These are phyloP conservation scores for Cephus cinctus DNA, from an alignment of 1,140 invertebrate genomes.

Conservation along the genomic window DNA sequence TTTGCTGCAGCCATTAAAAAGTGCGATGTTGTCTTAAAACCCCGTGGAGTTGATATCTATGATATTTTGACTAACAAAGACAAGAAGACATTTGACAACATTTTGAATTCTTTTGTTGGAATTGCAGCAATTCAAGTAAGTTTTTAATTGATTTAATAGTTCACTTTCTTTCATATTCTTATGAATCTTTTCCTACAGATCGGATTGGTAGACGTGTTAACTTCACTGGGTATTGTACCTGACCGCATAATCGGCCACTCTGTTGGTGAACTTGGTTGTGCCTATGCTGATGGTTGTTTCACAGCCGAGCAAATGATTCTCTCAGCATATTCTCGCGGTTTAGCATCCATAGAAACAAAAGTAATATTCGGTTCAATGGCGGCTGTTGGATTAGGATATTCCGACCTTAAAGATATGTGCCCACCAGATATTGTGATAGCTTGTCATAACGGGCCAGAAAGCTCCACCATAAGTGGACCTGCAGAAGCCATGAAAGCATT, in stretches of 20 bases:
- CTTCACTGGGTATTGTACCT: slow-evolving; percentile 63
- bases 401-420: slow-evolving; percentile 54
- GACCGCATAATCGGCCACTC: slow-evolving; percentile 82
- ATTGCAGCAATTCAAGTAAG: slow-evolving; percentile 84
- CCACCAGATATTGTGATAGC: slow-evolving; percentile 65
- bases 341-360: slow-evolving; percentile 77
- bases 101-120: slow-evolving; percentile 85
- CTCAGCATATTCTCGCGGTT: slow-evolving; percentile 80
- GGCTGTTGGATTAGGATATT: slow-evolving; percentile 69
- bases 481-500: slow-evolving; percentile 53
- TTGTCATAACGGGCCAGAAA: slow-evolving; percentile 70
- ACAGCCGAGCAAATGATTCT: slow-evolving; percentile 79
- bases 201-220: slow-evolving; percentile 73
- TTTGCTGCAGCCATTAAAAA: slow-evolving; percentile 66
- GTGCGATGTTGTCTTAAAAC: slow-evolving; percentile 70
- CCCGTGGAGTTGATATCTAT: slow-evolving; percentile 76
- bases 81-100: slow-evolving; percentile 75
- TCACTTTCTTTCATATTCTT: no score
- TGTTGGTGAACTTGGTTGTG: slow-evolving; percentile 76
- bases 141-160: no score
- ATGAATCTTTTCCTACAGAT: slow-evolving; percentile 60
- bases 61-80: slow-evolving; percentile 75
- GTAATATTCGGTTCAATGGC: slow-evolving; percentile 83
- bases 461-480: slow-evolving; percentile 71
- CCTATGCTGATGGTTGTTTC: slow-evolving; percentile 80